Percentiles rank a stretch among this genome's conserved stretches.
Conservation (phyloP, 2,888 invertebrate species). For the Malthinus flaveolus region DNA sequence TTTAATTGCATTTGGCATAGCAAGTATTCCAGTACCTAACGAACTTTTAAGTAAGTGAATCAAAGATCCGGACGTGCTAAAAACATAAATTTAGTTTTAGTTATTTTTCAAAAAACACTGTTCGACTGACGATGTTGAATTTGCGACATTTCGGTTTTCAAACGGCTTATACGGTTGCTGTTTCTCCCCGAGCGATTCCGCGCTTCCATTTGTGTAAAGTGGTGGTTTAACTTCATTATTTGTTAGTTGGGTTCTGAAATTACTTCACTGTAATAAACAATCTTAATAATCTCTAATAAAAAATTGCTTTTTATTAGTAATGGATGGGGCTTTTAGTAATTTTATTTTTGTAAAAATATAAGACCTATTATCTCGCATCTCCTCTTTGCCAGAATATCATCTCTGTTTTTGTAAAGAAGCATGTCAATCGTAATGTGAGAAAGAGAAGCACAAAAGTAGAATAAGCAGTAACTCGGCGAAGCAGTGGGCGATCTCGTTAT, state of each 20-base stretch:
- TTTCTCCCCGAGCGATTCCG: not conserved
- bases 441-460: no score
- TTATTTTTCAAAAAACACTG: not conserved
- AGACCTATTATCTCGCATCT: no score
- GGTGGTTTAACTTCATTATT: not conserved
- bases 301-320: no score
- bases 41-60: constrained; percentile 93
- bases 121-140: not conserved
- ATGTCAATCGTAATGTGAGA: no score
- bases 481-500: no score
- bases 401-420: no score
- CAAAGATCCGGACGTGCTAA: constrained; percentile 79
- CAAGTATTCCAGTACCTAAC: constrained; percentile 91
- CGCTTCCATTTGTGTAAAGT: not conserved
- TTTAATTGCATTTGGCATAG: constrained; percentile 94
- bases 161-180: not conserved
- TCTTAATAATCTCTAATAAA: no score
- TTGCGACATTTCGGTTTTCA: not conserved
- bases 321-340: no score
- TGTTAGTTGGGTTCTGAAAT: not conserved
- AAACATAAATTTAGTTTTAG: constrained; percentile 34
- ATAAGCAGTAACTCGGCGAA: no score
- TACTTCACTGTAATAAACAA: not conserved
- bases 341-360: not conserved
- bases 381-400: no score